Evolutionary conservation across 2,797 vertebrate genomes (phyloP), one percentile per base, ranked within the genome.

Genomic region (Acanthurus tractus): DNA sequence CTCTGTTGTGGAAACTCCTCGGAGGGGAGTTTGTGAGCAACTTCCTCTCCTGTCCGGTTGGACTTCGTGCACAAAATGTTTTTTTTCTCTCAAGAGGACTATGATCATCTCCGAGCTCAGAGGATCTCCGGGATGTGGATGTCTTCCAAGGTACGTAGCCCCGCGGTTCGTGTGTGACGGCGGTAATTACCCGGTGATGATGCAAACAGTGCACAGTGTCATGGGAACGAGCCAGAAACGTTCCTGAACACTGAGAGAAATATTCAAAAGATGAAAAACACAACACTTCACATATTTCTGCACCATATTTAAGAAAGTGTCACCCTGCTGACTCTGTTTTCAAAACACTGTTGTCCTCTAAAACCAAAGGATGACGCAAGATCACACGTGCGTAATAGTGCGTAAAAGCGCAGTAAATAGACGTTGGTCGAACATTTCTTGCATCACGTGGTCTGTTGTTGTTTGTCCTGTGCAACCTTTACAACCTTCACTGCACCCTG

Each of bases 121-220:
- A 92, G 88, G 85, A 89, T 82, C 89, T 58, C 34, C 77, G 77
- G 64, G 78, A 83, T 74, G 85, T 81, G 88, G 87, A 90, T 77
- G 90, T 90, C 90, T 93, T 93, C 85, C 90, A 94, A 95, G 95
- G 95, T 96, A 95, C 75, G 95, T 90, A 58, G 48, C 29, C 66
- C 40, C 59, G 15, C 74, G 72, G n/a, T 62, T 49, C 2, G 36
- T 40, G 49, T 76, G 64, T 86, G 63, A 79, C 56, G 66, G 29
- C 29, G 29, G 2, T 29, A 29, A 29, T 29, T 29, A 29, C 29
- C 23, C 68, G 29, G 52, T 70, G 62, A 69, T 40, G 66, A 69
- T 73, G 49, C 72, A 45, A 66, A 73, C 67, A 69, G 55, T 42
- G 22, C 5, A 1, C 29, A 18, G 15, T 63, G 53, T 58, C 44